Base-by-base conservation (phyloP, 2,113 vertebrate species). In the Anseranas semipalmata region DNA sequence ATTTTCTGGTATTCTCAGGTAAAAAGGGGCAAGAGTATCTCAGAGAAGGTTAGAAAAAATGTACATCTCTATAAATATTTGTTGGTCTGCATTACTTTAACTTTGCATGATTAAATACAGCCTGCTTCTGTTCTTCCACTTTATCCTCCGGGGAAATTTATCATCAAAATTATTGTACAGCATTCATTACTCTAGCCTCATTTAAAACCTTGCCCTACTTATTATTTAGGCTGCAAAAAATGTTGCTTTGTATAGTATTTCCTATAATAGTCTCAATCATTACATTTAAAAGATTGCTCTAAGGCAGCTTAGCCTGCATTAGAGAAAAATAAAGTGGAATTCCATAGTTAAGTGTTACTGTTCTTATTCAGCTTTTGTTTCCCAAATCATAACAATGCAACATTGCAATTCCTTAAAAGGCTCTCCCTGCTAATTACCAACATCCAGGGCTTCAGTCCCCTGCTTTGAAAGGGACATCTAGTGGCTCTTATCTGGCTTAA, bases 191-290 rank as follows among this genome's bases (percentile, higher is more conserved):
- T 95, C 85, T 86, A 96, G 89, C 91, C 94, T 96, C 95, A 96
- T 96, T 95, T 96, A 96, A 95, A 97, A 97, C 79, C 93, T 96
- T 96, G 95, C 92, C 95, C 94, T 96, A 96, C 96, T 97, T 97
- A 97, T 96, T 97, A 97, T 96, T 97, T 96, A 96, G 95, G 89
- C 91, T 96, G 91, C 2, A 89, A 90, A 95, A 88, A 89, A 82
- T 4, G 52, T 55, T 94, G 94, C 95, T 95, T 93, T 93, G 65
- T 94, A 90, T 95, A 97, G 95, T 93, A 95, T 93, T 96, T 95
- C 91, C 95, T 96, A 75, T 94, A 96, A 96, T 90, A 94, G 90
- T 96, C 93, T 96, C 95, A 94, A 96, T 97, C 93, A 97, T 95
- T 97, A 94, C 87, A 85, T 95, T 93, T 95, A 96, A 92, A 97